Base-by-base conservation (phyloP, 2,113 vertebrate genomes). In the Colistium nudipinnis region DNA sequence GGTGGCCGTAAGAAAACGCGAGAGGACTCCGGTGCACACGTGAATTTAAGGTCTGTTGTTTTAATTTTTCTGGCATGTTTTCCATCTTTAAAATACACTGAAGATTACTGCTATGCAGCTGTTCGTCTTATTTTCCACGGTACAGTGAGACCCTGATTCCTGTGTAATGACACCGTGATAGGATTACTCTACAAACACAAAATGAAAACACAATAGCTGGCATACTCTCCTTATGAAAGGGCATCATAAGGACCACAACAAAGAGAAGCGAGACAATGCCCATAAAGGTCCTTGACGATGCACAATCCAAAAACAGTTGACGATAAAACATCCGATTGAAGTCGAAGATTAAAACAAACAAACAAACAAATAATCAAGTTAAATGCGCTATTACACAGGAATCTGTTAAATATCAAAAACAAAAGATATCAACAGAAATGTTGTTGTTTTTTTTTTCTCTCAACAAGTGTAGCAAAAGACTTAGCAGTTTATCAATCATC, bases 351-450 rank as follows among this genome's bases (percentile, higher is more conserved):
- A 78, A 79, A n/a, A n/a, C n/a, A n/a, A n/a, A n/a, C n/a, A n/a
- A n/a, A n/a, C n/a, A n/a, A n/a, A n/a, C n/a, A n/a, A n/a, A n/a
- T n/a, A n/a, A 72, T 83, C 3, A 76, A 82, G 69, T 82, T 84
- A 78, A 87, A 90, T 78, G 80, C 62, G 83, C 70, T 72, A 87
- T 88, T 92, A 92, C 88, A 91, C 87, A 91, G 88, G 88, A 91
- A 91, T 90, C 82, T 75, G 85, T 92, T 87, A 85, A 87, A 92
- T 91, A 92, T 87, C 76, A 92, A 91, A 92, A 92, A 80, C 90
- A 87, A 91, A 28, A 85, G 84, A 64, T 80, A 85, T 79, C 1
- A 89, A 89, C 76, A 61, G 51, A 88, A 85, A 87, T 62, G 70
- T 35, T 87, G 70, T 87, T 90, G 90, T 88, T 27, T 53, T 31